Conservation (phyloP, 2,888 invertebrate genomes). For the Thereva unica region DNA sequence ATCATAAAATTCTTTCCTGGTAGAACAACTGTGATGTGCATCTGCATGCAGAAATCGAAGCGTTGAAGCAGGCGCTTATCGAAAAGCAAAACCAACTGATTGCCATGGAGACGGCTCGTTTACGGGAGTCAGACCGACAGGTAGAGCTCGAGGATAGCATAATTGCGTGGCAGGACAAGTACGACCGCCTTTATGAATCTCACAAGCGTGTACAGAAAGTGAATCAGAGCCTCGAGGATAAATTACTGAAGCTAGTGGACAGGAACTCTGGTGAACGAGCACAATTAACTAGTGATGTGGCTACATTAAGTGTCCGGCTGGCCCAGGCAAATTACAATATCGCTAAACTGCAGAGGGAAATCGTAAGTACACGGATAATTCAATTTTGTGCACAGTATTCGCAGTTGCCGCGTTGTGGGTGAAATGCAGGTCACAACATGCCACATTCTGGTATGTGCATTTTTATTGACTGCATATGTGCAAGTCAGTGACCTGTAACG, state of each 20-base stretch:
- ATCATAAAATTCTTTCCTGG: conserved; percentile 12
- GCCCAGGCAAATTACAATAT: conserved; percentile 85
- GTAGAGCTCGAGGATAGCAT: conserved; percentile 82
- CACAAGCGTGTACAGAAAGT: conserved; percentile 92
- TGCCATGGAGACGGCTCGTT: conserved; percentile 83
- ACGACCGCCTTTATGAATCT: conserved; percentile 88
- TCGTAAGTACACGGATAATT: conserved; percentile 63
- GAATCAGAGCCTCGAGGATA: conserved; percentile 93
- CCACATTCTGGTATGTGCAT: too few species aligned
- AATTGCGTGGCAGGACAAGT: conserved; percentile 88
- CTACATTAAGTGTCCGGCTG: conserved; percentile 78
- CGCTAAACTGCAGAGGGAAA: conserved; percentile 81
- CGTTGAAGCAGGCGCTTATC: conserved; percentile 77
- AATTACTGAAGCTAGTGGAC: conserved; percentile 87
- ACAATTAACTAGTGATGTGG: conserved; percentile 83
- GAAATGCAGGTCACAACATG: background rate
- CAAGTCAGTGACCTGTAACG: too few species aligned
- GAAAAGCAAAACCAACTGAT: conserved; percentile 83
- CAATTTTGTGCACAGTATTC: background rate
- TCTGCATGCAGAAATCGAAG: conserved; percentile 85
- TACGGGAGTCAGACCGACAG: conserved; percentile 78
- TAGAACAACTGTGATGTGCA: conserved; percentile 63
- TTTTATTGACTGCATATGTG: too few species aligned
- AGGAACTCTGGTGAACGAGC: conserved; percentile 89
- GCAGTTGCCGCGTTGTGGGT: conserved; percentile 28